Base-by-base conservation (phyloP, 2,888 invertebrate species). In the Amblyjoppa fuscipennis region DNA sequence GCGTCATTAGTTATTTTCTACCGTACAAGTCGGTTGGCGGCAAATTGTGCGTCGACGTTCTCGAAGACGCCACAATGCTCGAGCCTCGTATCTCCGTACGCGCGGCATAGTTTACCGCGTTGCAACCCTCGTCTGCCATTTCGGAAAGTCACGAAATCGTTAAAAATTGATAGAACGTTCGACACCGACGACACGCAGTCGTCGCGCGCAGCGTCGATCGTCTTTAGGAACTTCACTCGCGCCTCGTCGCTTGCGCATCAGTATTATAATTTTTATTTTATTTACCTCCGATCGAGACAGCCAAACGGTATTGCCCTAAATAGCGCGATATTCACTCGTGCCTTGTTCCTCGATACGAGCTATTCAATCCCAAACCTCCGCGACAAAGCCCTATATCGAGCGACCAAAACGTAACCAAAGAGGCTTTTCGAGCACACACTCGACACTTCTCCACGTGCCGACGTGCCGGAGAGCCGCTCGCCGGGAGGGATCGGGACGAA, bases 381-480 rank as follows among this genome's bases (percentile, higher is more conserved):
- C 61, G 16, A 61, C 28, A 28, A 61, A 61, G 31, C 5, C 61
- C 31, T 31, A 31, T 31, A 31, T 61, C 31, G 31, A 61, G 25
- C 61, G 61, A 16, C 31, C 9, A 20, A 16, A 41, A 66, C 51
- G 49, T 34, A 66, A 31, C 74, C 28, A 45, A 38, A 34, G 64
- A 7, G n/a, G 2, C 3, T 16, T 16, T 61, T n/a, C 31, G 49
- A 61, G 61, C 49, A 25, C 38, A 56, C 66, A 49, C 28, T 66
- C 20, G 66, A 25, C 7, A 31, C 49, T 75, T 13, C 20, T 49
- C 64, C 75, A 75, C 75, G 75, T 75, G 75, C 45, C 45, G n/a
- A 74, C 41, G 73, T 38, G 74, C 74, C 49, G 49, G 31, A 49
- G 49, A 49, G 61, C 66, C n/a, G 59, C 53, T 61, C 51, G 74